Percentiles rank a stretch among this genome's conserved stretches.
These are phyloP conservation scores for Sciurus niger DNA, from an alignment of 2,113 vertebrate genomes.

Conservation along the genomic window DNA sequence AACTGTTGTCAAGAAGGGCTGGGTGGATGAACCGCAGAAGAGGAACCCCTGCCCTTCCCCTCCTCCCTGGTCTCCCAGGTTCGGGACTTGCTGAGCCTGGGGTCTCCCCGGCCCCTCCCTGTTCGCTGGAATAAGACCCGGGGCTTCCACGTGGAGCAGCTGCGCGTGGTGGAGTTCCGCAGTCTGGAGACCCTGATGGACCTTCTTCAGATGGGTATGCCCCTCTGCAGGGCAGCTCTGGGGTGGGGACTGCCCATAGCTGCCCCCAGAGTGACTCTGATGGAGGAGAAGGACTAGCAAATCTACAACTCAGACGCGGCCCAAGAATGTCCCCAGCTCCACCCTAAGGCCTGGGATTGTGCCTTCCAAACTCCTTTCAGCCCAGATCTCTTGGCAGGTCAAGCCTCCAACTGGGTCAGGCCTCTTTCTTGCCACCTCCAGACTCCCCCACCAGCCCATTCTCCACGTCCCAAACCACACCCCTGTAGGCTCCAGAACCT, in stretches of 20 bases:
- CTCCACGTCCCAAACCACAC: not conserved
- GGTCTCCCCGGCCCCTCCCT: constrained; percentile 77
- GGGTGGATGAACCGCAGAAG: fast-evolving
- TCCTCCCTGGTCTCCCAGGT: constrained; percentile 80
- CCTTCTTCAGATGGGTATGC: constrained; percentile 88
- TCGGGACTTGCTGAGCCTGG: constrained; percentile 87
- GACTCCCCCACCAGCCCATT: not conserved
- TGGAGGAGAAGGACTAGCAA: not conserved
- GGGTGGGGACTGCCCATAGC: fast-evolving
- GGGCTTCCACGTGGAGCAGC: constrained; percentile 90
- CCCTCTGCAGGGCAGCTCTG: fast-evolving
- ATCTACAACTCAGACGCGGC: not conserved
- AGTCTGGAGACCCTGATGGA: constrained; percentile 85
- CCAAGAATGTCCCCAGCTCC: not conserved
- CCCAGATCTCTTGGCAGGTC: not conserved
- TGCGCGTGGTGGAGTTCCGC: constrained; percentile 84
- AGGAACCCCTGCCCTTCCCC: not conserved
- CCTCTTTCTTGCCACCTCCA: not conserved
- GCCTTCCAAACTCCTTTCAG: not conserved
- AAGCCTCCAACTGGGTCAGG: not conserved
- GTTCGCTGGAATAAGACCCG: constrained; percentile 89
- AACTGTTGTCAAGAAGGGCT: not conserved
- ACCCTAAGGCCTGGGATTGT: not conserved
- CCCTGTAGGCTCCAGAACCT: not conserved
- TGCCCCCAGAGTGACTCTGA: not conserved